These are phyloP conservation scores for Syngnathus scovelli DNA, from an alignment of 2,113 vertebrate genomes.

Conservation along the genomic window DNA sequence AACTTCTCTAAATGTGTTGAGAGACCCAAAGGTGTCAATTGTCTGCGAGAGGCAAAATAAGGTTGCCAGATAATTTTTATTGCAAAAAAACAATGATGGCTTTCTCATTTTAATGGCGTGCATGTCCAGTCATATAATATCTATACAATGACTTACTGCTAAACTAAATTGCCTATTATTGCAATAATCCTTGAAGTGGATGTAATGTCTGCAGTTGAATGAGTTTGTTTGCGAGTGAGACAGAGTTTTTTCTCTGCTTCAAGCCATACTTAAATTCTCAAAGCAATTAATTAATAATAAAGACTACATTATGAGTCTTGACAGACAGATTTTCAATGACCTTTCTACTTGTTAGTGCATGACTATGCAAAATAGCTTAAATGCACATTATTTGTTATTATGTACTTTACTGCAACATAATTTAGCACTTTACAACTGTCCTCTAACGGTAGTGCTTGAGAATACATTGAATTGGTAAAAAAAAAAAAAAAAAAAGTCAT, in stretches of 20 bases:
- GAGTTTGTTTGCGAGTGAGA: neutral
- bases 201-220: neutral
- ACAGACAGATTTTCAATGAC: neutral
- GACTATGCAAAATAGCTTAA: neutral
- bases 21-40: conserved; percentile 23
- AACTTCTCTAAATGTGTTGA: conserved; percentile 12
- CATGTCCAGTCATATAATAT: neutral
- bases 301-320: neutral
- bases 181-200: neutral
- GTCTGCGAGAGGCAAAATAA: conserved; percentile 39
- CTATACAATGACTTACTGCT: conserved; percentile 5
- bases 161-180: neutral
- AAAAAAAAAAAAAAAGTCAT: neutral
- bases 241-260: neutral
- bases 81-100: conserved; percentile 22
- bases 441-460: neutral
- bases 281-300: neutral
- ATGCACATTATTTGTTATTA: neutral
- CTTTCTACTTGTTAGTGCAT: neutral
- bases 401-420: neutral
- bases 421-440: neutral
- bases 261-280: neutral
- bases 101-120: conserved; percentile 22
- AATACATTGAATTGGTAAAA: neutral
- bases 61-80: conserved; percentile 37